A percentile compares a stretch with the other conserved stretches of the same genome.
Evolutionary conservation across 2,113 vertebrate species (phyloP).

Genomic region (Petrocephalus zakoni): DNA sequence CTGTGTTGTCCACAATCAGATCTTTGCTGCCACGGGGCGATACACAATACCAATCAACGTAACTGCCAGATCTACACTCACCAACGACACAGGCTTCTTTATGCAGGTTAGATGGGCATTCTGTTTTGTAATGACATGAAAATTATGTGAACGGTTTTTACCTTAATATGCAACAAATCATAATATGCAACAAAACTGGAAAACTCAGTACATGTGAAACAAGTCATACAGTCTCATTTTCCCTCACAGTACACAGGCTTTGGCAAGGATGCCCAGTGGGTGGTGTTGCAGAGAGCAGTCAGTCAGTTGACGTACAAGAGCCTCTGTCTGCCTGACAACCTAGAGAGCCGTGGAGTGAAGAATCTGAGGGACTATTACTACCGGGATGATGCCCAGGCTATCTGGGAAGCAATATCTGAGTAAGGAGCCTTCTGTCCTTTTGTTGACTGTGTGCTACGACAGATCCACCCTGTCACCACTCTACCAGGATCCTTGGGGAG

Average conservation of each 20-base stretch:
- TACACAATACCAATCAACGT: slow-evolving; percentile 57
- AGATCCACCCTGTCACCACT: background rate
- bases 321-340: slow-evolving; percentile 23
- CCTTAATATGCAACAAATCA: background rate
- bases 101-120: slow-evolving; percentile 35
- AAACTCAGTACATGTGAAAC: background rate
- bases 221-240: background rate
- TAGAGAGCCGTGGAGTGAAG: background rate
- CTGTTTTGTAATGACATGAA: background rate
- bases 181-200: background rate
- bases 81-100: slow-evolving; percentile 45
- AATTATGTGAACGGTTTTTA: background rate
- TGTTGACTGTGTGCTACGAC: background rate
- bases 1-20: slow-evolving; percentile 31
- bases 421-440: background rate
- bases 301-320: background rate
- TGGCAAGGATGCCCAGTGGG: background rate
- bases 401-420: slow-evolving; percentile 15
- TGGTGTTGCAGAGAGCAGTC: background rate
- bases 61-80: slow-evolving; percentile 48
- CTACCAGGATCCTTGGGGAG: background rate
- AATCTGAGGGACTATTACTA: background rate
- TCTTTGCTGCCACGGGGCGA: slow-evolving; percentile 49
- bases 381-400: background rate
- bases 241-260: background rate